Evolutionary conservation across 2,797 vertebrate species (phyloP).

Genomic region (Sebastes trivittatus): DNA sequence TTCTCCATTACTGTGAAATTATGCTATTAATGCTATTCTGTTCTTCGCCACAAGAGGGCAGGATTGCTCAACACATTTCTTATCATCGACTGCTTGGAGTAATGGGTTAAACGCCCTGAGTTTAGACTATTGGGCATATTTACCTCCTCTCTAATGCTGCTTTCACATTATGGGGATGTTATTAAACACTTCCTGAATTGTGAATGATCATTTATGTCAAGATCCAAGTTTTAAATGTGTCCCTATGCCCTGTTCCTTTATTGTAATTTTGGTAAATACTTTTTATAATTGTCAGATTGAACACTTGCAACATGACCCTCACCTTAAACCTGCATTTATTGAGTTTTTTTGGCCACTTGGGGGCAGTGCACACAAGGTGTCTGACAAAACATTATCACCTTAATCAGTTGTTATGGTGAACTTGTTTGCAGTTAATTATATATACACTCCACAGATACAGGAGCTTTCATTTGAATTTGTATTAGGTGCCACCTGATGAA

Average conservation of each 20-base stretch:
- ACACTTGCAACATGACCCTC: neutral
- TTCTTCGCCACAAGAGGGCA: constrained; percentile 58
- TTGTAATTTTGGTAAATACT: neutral
- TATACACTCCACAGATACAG: neutral
- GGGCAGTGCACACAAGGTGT: neutral
- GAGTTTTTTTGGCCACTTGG: neutral
- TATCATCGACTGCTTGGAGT: neutral
- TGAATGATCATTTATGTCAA: neutral
- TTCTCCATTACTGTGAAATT: neutral
- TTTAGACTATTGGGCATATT: neutral
- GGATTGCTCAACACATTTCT: neutral
- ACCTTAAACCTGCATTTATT: neutral
- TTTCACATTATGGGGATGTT: neutral
- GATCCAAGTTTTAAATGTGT: neutral
- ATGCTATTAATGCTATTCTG: constrained; percentile 7
- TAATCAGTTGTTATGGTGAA: too few relatives aligned
- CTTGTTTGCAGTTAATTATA: rapidly evolving
- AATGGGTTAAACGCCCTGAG: neutral
- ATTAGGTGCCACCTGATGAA: neutral
- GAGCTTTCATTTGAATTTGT: neutral
- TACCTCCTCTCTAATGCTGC: neutral
- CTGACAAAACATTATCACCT: neutral
- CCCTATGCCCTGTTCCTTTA: neutral
- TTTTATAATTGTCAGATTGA: neutral
- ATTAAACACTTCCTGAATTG: neutral